These are phyloP conservation scores for Drosophila anomelani DNA, from an alignment of 2,888 invertebrate genomes.

Conservation along the genomic window DNA sequence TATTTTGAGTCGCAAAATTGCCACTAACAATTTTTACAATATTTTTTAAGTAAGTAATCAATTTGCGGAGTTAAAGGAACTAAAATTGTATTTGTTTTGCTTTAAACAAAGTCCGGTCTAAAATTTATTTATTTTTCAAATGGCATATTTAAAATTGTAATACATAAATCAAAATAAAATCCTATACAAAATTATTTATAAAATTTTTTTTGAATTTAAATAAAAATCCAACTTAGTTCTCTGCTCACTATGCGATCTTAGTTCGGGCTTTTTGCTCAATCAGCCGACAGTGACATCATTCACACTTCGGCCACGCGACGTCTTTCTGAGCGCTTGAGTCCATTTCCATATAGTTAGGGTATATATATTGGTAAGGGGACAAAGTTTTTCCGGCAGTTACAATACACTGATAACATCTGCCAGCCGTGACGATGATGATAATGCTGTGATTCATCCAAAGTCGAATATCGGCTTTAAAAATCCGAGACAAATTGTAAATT, in stretches of 20 bases:
- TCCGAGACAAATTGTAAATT: constrained; percentile 8
- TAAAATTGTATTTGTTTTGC: too few relatives aligned
- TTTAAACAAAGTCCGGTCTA: too few relatives aligned
- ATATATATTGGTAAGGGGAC: constrained; percentile 15
- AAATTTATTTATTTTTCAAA: too few relatives aligned
- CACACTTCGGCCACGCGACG: constrained; percentile 31
- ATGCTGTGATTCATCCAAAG: constrained; percentile 6
- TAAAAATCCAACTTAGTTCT: too few relatives aligned
- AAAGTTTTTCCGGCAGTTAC: constrained; percentile 35
- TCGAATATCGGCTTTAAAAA: not conserved
- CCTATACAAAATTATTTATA: too few relatives aligned
- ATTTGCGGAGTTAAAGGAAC: too few relatives aligned
- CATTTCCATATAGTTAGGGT: not conserved
- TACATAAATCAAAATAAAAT: too few relatives aligned
- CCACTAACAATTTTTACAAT: too few relatives aligned
- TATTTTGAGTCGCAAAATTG: too few relatives aligned
- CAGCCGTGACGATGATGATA: not conserved
- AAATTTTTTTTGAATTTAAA: too few relatives aligned
- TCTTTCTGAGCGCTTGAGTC: constrained; percentile 7
- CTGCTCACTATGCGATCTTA: constrained; percentile 28
- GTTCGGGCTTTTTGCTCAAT: constrained; percentile 27
- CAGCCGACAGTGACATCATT: constrained; percentile 48
- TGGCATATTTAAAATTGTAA: too few relatives aligned
- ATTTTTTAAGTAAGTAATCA: too few relatives aligned
- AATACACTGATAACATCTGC: not conserved